Conservation (phyloP, 2,113 vertebrate species). For the Neotoma lepida region DNA sequence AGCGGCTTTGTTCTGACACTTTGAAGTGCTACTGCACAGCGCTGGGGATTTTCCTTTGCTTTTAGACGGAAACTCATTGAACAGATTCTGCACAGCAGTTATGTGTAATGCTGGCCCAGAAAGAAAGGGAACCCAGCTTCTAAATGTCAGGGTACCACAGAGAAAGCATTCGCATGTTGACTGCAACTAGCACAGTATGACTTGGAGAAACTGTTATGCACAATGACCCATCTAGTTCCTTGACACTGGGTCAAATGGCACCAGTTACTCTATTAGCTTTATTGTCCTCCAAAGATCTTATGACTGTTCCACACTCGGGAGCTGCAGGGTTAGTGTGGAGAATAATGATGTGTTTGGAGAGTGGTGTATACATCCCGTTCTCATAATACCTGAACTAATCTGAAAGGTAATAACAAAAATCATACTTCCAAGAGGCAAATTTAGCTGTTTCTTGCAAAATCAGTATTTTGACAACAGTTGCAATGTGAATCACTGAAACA, state of each 20-base stretch:
- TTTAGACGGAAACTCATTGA: constrained; percentile 50
- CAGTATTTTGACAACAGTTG: constrained; percentile 25
- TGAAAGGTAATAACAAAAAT: background rate
- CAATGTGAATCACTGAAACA: background rate
- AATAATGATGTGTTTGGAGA: background rate
- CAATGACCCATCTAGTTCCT: background rate
- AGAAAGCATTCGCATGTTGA: background rate
- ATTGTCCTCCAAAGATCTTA: background rate
- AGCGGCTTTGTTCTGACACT: constrained; percentile 53
- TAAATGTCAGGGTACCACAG: constrained; percentile 49
- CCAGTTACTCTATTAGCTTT: background rate
- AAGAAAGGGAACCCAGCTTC: constrained; percentile 47
- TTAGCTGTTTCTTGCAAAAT: constrained; percentile 33
- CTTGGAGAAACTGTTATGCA: background rate
- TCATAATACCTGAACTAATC: background rate
- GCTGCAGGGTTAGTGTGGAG: background rate
- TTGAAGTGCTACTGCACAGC: constrained; percentile 14
- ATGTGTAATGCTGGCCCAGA: constrained; percentile 39
- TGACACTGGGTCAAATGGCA: constrained; percentile 37
- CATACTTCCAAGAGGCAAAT: background rate
- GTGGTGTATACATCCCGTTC: background rate
- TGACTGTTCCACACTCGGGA: background rate
- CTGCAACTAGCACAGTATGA: background rate
- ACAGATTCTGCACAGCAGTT: constrained; percentile 58
- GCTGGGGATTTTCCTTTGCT: constrained; percentile 46